These are phyloP conservation scores for Chelidonichthys spinosus DNA, from an alignment of 2,797 vertebrate species.

Conservation along the genomic window DNA sequence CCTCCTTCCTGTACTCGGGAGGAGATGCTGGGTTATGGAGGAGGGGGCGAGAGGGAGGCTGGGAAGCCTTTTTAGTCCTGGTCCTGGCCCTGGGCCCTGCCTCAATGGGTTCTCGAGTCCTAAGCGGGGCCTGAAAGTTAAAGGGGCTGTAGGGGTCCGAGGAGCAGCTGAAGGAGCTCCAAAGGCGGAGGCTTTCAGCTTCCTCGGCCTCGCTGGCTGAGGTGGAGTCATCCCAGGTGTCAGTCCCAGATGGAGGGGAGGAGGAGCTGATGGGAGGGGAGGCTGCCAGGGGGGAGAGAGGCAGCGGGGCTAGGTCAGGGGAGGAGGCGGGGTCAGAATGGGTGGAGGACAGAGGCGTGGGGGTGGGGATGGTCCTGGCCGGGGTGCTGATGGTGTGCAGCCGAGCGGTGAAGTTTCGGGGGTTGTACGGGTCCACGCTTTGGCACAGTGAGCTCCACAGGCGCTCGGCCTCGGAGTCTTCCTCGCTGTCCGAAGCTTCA, in stretches of 20 bases:
- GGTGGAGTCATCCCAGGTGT: conserved; percentile 76
- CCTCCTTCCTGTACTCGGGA: conserved; percentile 61
- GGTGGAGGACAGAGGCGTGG: conserved; percentile 41
- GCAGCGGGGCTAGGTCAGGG: conserved; percentile 16
- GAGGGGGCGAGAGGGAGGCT: not conserved
- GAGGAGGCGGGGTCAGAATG: conserved; percentile 42
- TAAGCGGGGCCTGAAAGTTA: conserved; percentile 88
- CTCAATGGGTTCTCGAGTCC: conserved; percentile 47
- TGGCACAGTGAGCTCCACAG: conserved; percentile 88
- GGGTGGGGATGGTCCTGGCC: conserved; percentile 67
- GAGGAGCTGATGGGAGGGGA: conserved; percentile 39
- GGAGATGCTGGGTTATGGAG: conserved; percentile 1
- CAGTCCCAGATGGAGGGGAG: conserved; percentile 37
- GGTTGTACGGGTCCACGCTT: conserved; percentile 90
- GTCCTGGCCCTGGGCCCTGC: not conserved
- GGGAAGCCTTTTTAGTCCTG: conserved; percentile 2
- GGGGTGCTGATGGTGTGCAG: conserved; percentile 76
- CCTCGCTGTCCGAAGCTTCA: conserved; percentile 55
- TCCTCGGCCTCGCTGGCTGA: conserved; percentile 86
- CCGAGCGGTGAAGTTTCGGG: conserved; percentile 89
- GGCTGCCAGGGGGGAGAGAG: conserved; percentile 39
- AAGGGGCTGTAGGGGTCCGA: conserved; percentile 92
- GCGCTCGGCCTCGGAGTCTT: conserved; percentile 77
- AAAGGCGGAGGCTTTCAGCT: conserved; percentile 86
- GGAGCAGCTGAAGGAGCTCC: conserved; percentile 88